Evolutionary conservation across 1,140 invertebrate species (phyloP).

Genomic region (Macrocentrus cingulum): DNA sequence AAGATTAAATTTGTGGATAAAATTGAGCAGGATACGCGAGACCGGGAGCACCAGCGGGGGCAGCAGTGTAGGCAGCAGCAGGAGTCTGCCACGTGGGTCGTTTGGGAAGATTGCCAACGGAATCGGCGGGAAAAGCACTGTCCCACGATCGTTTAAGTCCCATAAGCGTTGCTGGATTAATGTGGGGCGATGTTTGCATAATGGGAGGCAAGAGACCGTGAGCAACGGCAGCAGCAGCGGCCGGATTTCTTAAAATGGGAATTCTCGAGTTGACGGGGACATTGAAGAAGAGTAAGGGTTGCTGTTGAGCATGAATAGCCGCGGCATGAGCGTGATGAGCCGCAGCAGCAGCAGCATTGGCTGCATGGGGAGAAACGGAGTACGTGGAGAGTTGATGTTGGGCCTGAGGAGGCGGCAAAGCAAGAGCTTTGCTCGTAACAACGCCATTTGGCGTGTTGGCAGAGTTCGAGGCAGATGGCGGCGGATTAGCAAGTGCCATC

Average conservation of each 20-base stretch:
- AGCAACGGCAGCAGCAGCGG: conserved; percentile 51
- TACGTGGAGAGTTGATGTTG: conserved; percentile 50
- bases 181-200: conserved; percentile 40
- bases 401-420: conserved; percentile 32
- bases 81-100: conserved; percentile 51
- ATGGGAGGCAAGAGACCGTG: conserved; percentile 55
- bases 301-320: conserved; percentile 49
- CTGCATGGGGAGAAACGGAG: conserved; percentile 56
- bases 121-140: conserved; percentile 47
- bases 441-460: conserved; percentile 39
- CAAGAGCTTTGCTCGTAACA: conserved; percentile 43
- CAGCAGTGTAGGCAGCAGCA: conserved; percentile 39
- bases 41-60: conserved; percentile 39
- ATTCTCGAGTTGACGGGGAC: no score
- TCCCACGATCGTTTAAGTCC: conserved; percentile 59
- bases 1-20: conserved; percentile 54
- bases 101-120: conserved; percentile 41
- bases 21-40: conserved; percentile 57
- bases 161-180: conserved; percentile 59
- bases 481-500: conserved; percentile 56
- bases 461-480: conserved; percentile 55
- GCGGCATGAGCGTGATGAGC: conserved; percentile 45
- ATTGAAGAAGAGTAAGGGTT: conserved; percentile 52
- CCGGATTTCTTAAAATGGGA: conserved; percentile 55
- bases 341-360: conserved; percentile 50